Conservation (phyloP, 2,113 vertebrate genomes). For the Oplegnathus fasciatus region DNA sequence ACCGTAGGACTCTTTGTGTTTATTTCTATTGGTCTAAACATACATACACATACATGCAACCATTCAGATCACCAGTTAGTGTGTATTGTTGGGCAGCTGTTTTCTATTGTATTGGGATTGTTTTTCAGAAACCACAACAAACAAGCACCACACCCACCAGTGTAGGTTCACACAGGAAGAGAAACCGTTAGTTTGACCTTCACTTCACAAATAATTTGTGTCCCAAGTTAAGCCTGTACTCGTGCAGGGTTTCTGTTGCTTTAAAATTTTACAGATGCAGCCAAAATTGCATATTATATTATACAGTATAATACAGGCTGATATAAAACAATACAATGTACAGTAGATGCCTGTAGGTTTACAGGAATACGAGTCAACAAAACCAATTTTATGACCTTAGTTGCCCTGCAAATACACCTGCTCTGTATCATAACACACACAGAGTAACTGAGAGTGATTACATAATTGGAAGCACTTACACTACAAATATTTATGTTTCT, state of each 20-base stretch:
- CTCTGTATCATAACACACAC: neutral
- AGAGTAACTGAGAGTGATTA: neutral
- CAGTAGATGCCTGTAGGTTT: neutral
- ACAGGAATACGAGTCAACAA: neutral
- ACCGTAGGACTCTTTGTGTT: constrained; percentile 27
- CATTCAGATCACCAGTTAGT: neutral
- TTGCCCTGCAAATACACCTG: neutral
- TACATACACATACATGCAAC: constrained; percentile 1
- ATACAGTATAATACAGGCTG: neutral
- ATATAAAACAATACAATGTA: neutral
- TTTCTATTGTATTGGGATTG: constrained; percentile 58
- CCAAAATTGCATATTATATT: neutral
- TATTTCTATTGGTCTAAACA: constrained; percentile 40
- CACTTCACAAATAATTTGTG: neutral
- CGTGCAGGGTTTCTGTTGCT: neutral
- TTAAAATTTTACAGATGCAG: neutral
- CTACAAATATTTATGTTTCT: neutral
- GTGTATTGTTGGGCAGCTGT: constrained; percentile 59
- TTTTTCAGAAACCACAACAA: constrained; percentile 64
- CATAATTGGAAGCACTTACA: constrained; percentile 16
- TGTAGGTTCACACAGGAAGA: constrained; percentile 15
- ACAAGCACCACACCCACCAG: constrained; percentile 29
- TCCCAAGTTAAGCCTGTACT: neutral
- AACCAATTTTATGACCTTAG: neutral
- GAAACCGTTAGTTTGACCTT: constrained; percentile 15